Percentiles rank a stretch among this genome's conserved stretches.
phyloP scores from a whole-genome alignment of 2,888 invertebrate species.

The Andrena chrysosceles region DNA sequence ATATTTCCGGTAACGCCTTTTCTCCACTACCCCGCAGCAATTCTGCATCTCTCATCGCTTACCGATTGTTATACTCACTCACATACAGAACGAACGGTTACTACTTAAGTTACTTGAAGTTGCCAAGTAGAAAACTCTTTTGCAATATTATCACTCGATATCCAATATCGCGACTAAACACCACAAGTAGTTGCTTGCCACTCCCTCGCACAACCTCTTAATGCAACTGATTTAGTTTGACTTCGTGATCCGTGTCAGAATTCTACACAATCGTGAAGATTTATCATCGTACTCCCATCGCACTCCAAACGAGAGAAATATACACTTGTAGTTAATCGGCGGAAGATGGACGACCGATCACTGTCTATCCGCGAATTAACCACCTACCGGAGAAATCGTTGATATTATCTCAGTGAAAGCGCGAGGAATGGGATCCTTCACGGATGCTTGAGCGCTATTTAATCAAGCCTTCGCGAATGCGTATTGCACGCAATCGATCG shows the following conservation, averaged over 20 bases:
- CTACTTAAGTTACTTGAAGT: too few relatives aligned
- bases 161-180: background rate
- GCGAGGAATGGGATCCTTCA: conserved; percentile 49
- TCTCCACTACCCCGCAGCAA: background rate
- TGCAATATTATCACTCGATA: background rate
- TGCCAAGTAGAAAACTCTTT: background rate
- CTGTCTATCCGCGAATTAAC: conserved; percentile 27
- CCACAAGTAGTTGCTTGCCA: conserved; percentile 3
- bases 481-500: conserved; percentile 37
- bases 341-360: conserved; percentile 6
- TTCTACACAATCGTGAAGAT: conserved; percentile 14
- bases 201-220: conserved; percentile 27
- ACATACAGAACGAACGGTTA: too few relatives aligned
- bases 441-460: conserved; percentile 44
- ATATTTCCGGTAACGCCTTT: conserved; percentile 63
- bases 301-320: conserved; percentile 3
- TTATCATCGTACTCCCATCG: background rate
- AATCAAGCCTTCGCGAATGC: conserved; percentile 31
- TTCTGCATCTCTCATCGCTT: background rate
- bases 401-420: conserved; percentile 58
- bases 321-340: background rate
- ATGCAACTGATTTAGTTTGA: conserved; percentile 32
- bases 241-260: background rate
- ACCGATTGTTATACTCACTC: background rate
- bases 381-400: conserved; percentile 46